These are phyloP conservation scores for Phalloptychus januarius DNA, from an alignment of 2,797 vertebrate genomes.

Conservation along the genomic window DNA sequence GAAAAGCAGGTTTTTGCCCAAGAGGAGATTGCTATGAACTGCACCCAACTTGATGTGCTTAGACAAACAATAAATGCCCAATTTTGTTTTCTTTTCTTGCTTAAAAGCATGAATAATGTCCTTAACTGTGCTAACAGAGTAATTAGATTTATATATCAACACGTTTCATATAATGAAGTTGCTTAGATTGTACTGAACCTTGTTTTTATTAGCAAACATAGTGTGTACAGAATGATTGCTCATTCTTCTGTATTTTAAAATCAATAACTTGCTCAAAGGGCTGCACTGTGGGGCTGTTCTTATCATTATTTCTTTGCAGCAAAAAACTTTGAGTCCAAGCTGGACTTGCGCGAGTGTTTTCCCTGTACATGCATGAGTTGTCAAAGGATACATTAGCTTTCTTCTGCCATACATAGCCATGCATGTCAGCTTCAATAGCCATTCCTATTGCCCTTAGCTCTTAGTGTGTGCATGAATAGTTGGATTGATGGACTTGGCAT, in stretches of 20 bases:
- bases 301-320: neutral
- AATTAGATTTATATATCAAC: neutral
- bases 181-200: neutral
- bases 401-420: neutral
- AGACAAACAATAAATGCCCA: neutral
- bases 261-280: neutral
- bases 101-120: slow-evolving; percentile 30
- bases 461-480: neutral
- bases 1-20: slow-evolving; percentile 13
- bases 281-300: neutral
- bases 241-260: neutral
- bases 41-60: neutral
- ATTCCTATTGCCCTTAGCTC: neutral
- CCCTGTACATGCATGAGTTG: neutral
- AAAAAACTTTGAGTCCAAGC: neutral
- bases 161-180: neutral
- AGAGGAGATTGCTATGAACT: slow-evolving; percentile 7
- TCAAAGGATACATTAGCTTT: neutral
- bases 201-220: neutral
- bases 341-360: neutral
- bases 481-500: neutral
- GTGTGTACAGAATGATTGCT: neutral
- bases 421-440: neutral
- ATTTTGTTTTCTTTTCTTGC: slow-evolving; percentile 6
- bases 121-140: slow-evolving; percentile 12